Evolutionary conservation across 2,797 vertebrate genomes (phyloP).

Genomic region (Halcyon leucocephala): DNA sequence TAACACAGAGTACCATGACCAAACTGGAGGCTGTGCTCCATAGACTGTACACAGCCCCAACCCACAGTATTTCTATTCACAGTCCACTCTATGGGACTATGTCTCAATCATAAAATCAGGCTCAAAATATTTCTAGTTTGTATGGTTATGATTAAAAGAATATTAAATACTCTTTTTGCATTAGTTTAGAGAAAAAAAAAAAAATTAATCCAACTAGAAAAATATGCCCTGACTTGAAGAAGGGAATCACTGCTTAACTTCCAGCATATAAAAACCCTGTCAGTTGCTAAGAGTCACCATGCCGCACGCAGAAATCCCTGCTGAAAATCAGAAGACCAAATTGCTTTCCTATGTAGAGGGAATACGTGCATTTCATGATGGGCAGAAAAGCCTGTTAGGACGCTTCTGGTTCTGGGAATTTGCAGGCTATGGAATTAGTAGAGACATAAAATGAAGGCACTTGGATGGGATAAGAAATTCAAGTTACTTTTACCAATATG

Average conservation of each 20-base stretch:
- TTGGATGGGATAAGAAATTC: not conserved
- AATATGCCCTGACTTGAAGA: not conserved
- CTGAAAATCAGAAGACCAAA: conserved; percentile 44
- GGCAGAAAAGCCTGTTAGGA: conserved; percentile 32
- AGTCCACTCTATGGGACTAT: not conserved
- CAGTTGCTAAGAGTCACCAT: not conserved
- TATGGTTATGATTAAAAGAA: not conserved
- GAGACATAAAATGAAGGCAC: not conserved
- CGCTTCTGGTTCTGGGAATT: conserved; percentile 10
- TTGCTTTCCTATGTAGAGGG: conserved; percentile 20
- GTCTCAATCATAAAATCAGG: not conserved
- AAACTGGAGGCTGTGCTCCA: not conserved
- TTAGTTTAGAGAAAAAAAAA: not conserved
- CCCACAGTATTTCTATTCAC: not conserved
- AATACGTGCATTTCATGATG: conserved; percentile 23
- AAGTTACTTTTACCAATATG: not conserved
- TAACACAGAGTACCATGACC: not conserved
- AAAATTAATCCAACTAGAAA: not conserved
- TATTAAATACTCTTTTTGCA: not conserved
- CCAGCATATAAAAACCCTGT: not conserved
- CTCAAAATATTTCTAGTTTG: not conserved
- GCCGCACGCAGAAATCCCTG: conserved; percentile 7
- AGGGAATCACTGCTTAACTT: not conserved
- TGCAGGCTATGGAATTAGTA: conserved; percentile 25
- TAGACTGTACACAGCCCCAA: not conserved